These are phyloP conservation scores for Azemiops feae DNA, from an alignment of 2,113 vertebrate species.

Conservation along the genomic window DNA sequence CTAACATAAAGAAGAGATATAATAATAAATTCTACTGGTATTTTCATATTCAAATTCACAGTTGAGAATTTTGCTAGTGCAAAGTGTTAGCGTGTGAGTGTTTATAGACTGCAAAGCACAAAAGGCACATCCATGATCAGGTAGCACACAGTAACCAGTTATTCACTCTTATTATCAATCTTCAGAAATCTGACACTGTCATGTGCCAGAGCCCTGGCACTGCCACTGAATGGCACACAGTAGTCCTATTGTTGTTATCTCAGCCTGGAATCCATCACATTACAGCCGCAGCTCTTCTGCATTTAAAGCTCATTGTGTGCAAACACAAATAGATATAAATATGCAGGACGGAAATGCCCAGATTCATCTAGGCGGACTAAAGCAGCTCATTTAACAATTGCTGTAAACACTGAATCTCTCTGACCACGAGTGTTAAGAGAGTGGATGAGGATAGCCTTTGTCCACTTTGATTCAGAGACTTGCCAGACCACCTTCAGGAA, in stretches of 20 bases:
- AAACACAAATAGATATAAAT: background rate
- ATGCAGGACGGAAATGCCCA: background rate
- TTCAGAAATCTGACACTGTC: conserved; percentile 31
- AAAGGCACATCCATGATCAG: background rate
- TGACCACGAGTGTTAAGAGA: background rate
- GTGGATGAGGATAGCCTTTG: background rate
- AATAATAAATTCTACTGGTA: background rate
- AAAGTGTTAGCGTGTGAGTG: background rate
- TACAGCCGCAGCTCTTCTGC: conserved; percentile 14
- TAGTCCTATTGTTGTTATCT: conserved; percentile 25
- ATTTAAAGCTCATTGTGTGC: background rate
- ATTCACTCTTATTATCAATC: conserved; percentile 15
- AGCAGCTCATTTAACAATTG: background rate
- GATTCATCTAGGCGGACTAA: conserved; percentile 8
- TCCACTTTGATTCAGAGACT: background rate
- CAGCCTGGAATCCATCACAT: conserved; percentile 23
- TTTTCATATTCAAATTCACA: background rate
- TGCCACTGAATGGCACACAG: background rate
- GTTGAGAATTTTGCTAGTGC: background rate
- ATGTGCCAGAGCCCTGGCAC: conserved; percentile 23
- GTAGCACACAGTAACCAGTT: background rate
- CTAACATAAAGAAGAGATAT: background rate
- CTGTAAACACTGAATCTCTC: background rate
- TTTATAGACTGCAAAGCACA: background rate
- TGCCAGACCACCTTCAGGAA: background rate